These are phyloP conservation scores for Aeoliscus strigatus DNA, from an alignment of 2,797 vertebrate genomes.

Conservation along the genomic window DNA sequence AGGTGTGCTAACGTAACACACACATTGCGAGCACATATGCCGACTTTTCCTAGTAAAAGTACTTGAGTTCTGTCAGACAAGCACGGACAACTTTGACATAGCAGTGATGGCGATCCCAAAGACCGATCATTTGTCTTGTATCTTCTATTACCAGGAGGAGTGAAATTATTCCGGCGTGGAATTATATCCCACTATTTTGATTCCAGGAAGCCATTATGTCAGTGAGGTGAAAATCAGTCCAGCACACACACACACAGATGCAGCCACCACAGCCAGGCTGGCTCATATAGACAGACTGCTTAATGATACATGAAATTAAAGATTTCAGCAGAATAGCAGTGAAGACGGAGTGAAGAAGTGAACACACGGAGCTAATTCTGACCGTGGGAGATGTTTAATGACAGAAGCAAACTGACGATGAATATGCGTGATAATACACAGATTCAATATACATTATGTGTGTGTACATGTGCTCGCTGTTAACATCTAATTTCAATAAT, in stretches of 20 bases:
- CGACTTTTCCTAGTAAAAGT: slow-evolving; percentile 8
- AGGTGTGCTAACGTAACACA: slow-evolving; percentile 32
- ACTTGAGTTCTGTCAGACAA: slow-evolving; percentile 19
- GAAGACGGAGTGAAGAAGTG: slow-evolving; percentile 59
- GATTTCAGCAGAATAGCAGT: slow-evolving; percentile 58
- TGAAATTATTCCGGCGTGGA: slow-evolving; percentile 41
- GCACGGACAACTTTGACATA: slow-evolving; percentile 14
- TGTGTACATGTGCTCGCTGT: no score
- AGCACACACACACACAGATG: slow-evolving; percentile 14
- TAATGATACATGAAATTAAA: slow-evolving; percentile 80
- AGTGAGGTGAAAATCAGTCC: slow-evolving; percentile 50
- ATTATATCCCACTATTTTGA: slow-evolving; percentile 47
- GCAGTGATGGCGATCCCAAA: slow-evolving; percentile 12
- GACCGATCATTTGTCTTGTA: slow-evolving; percentile 38
- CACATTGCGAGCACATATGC: background rate
- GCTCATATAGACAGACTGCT: slow-evolving; percentile 64
- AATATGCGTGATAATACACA: no score
- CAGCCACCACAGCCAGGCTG: slow-evolving; percentile 38
- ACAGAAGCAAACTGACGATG: slow-evolving; percentile 1
- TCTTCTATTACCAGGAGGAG: slow-evolving; percentile 46
- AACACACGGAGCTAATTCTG: slow-evolving; percentile 59
- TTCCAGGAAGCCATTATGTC: slow-evolving; percentile 50
- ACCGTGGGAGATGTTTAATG: slow-evolving; percentile 51
- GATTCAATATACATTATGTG: slow-evolving; percentile 1
- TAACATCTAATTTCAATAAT: background rate